Conservation (phyloP, 2,797 vertebrate species). For the Pangasius mekongensis region DNA sequence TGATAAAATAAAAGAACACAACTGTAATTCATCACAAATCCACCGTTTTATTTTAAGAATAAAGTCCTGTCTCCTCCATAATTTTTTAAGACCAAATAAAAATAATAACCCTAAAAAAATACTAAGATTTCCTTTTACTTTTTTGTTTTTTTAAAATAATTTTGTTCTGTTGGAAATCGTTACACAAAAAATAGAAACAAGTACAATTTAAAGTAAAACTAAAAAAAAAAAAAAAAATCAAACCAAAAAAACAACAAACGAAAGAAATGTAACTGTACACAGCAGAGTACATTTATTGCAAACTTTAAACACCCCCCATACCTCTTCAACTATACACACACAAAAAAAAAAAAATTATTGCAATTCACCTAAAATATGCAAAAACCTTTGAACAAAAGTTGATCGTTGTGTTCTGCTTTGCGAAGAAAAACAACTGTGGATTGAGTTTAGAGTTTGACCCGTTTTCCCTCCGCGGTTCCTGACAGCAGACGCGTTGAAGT, state of each 20-base stretch:
- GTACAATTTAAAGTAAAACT: conserved; percentile 70
- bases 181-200: conserved; percentile 78
- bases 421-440: conserved; percentile 52
- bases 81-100: conserved; percentile 68
- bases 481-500: conserved; percentile 44
- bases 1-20: neutral
- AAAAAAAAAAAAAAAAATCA: conserved; percentile 62
- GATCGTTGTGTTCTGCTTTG: conserved; percentile 53
- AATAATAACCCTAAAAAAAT: conserved; percentile 68
- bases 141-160: conserved; percentile 72
- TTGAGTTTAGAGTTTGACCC: conserved; percentile 35
- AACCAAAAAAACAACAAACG: conserved; percentile 55
- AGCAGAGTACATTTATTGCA: conserved; percentile 81
- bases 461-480: conserved; percentile 4
- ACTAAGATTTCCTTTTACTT: conserved; percentile 75
- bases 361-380: conserved; percentile 75
- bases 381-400: conserved; percentile 41
- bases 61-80: conserved; percentile 75
- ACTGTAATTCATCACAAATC: conserved; percentile 56
- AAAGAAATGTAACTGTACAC: conserved; percentile 82
- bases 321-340: conserved; percentile 73
- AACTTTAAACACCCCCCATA: conserved; percentile 75
- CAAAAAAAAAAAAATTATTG: conserved; percentile 61
- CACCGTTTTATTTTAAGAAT: conserved; percentile 79
- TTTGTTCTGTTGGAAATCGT: conserved; percentile 79